Percentiles rank a stretch among this genome's conserved stretches.
phyloP scores from a whole-genome alignment of 2,797 vertebrate species.

The Gobionotothen gibberifrons region DNA sequence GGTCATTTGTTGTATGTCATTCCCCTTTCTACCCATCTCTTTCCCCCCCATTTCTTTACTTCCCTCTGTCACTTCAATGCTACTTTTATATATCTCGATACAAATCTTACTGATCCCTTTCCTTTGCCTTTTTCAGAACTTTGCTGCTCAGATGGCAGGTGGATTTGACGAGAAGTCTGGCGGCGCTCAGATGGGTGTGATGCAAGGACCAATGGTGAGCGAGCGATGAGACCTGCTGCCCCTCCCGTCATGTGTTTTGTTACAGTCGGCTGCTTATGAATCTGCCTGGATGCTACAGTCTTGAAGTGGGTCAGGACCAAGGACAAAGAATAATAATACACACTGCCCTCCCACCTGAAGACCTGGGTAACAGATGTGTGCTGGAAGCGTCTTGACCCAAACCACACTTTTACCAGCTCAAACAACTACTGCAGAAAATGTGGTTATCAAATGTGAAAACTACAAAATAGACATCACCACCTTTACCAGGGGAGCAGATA shows the following conservation, averaged over 20 bases:
- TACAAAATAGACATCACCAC: constrained; percentile 20
- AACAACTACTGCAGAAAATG: neutral
- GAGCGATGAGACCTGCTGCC: constrained; percentile 38
- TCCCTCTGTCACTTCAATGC: neutral
- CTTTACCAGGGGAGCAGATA: constrained; percentile 10
- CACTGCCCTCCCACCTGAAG: neutral
- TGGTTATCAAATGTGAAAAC: constrained; percentile 17
- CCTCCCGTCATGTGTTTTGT: constrained; percentile 9
- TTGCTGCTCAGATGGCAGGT: constrained; percentile 94
- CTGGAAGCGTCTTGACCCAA: neutral
- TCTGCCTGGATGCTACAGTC: constrained; percentile 8
- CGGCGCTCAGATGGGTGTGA: constrained; percentile 91
- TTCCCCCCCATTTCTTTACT: too few relatives aligned
- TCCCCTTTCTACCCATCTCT: too few relatives aligned
- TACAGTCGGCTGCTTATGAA: neutral
- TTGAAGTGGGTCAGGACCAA: neutral
- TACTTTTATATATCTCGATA: neutral
- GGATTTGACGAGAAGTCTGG: constrained; percentile 96
- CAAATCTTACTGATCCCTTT: neutral
- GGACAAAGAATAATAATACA: neutral
- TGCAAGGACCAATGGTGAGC: constrained; percentile 93
- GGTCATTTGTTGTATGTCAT: too few relatives aligned
- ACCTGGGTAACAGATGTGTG: constrained; percentile 4
- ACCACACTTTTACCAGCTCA: neutral
- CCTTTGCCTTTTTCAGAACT: constrained; percentile 85